Conservation (phyloP, 2,113 vertebrate genomes). For the Caranx melampygus region DNA sequence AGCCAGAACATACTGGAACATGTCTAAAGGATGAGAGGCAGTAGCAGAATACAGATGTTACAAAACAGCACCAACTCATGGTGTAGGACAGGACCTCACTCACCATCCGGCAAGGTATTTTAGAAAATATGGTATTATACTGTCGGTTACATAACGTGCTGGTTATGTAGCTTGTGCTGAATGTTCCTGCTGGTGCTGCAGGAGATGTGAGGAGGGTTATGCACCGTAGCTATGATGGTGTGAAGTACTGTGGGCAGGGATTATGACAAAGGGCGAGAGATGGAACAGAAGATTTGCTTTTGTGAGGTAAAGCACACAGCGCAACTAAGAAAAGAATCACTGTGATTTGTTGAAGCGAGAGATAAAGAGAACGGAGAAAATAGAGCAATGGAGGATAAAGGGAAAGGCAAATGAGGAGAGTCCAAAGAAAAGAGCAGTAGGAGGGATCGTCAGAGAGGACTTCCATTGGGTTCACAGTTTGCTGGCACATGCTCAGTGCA, state of each 20-base stretch:
- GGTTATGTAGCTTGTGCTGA: conserved; percentile 22
- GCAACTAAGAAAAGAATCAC: neutral
- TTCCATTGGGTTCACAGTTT: conserved; percentile 37
- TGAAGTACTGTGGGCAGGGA: conserved; percentile 43
- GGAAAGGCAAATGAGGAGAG: conserved; percentile 53
- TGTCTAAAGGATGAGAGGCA: conserved; percentile 41
- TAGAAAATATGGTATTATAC: conserved; percentile 27
- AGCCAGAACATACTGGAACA: conserved; percentile 27
- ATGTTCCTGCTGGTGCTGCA: conserved; percentile 2
- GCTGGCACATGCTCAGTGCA: conserved; percentile 69
- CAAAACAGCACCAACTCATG: conserved; percentile 8
- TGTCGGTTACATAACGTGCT: conserved; percentile 42
- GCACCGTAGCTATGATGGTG: conserved; percentile 14
- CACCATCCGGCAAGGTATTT: conserved; percentile 30
- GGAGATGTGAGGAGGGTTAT: conserved; percentile 34
- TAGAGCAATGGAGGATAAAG: conserved; percentile 44
- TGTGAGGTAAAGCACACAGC: conserved; percentile 14
- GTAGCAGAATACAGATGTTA: conserved; percentile 19
- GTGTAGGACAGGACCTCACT: conserved; percentile 8
- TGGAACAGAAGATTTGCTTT: conserved; percentile 12
- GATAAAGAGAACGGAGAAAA: conserved; percentile 46
- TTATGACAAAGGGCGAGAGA: conserved; percentile 25
- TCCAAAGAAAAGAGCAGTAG: conserved; percentile 33
- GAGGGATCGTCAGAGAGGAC: conserved; percentile 42
- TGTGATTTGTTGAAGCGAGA: conserved; percentile 32